phyloP scores from a whole-genome alignment of 2,113 vertebrate species.

The Anas platyrhynchos region DNA sequence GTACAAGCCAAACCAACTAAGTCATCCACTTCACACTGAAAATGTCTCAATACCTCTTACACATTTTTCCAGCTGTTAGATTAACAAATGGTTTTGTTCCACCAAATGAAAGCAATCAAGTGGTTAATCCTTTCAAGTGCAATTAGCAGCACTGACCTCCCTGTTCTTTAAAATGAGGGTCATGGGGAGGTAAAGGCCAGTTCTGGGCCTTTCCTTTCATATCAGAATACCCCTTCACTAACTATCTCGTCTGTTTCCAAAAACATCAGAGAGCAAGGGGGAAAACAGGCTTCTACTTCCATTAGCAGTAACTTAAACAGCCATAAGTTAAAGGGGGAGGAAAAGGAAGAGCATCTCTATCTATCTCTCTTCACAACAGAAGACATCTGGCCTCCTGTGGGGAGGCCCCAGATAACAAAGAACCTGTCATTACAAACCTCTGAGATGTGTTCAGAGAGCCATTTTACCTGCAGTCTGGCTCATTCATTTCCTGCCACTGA shows the following conservation, averaged over 20 bases:
- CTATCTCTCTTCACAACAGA: slow-evolving; percentile 59
- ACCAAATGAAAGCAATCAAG: slow-evolving; percentile 33
- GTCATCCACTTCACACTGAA: not conserved
- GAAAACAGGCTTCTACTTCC: slow-evolving; percentile 57
- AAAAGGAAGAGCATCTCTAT: slow-evolving; percentile 63
- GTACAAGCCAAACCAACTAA: not conserved
- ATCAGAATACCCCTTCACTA: slow-evolving; percentile 18
- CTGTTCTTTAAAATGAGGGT: slow-evolving; percentile 53
- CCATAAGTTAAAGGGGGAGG: slow-evolving; percentile 68
- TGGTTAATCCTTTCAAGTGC: slow-evolving; percentile 63
- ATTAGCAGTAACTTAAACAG: slow-evolving; percentile 71
- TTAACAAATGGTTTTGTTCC: not conserved
- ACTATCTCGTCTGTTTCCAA: slow-evolving; percentile 46
- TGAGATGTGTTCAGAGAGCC: slow-evolving; percentile 25
- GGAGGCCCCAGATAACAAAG: slow-evolving; percentile 66
- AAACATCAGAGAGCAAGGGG: slow-evolving; percentile 54
- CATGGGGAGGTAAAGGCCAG: slow-evolving; percentile 52
- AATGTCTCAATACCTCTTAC: not conserved
- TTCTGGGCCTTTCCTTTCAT: slow-evolving; percentile 47
- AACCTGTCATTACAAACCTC: slow-evolving; percentile 61
- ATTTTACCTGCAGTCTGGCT: slow-evolving; percentile 66
- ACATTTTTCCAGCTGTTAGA: not conserved
- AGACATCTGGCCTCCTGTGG: slow-evolving; percentile 58
- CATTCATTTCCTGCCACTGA: slow-evolving; percentile 64
- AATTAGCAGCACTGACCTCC: slow-evolving; percentile 47